phyloP scores from a whole-genome alignment of 2,888 invertebrate genomes.

The Hartigia nigra region DNA sequence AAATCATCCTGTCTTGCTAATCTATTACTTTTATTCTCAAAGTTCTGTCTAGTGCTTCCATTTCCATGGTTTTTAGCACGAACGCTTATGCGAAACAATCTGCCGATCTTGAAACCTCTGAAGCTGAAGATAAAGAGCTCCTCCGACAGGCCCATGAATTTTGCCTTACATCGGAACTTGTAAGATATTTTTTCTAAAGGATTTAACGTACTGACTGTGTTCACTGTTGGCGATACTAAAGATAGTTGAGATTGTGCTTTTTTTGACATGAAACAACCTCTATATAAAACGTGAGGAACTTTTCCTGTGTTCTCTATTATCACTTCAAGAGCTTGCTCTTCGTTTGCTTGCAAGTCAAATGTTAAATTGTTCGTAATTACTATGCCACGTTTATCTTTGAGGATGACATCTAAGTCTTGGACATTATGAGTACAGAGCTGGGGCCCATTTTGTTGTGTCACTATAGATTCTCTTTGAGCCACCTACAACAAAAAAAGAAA shows the following conservation, averaged over 20 bases:
- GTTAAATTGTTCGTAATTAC: slow-evolving; percentile 67
- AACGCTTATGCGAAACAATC: slow-evolving; percentile 71
- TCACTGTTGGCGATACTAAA: slow-evolving; percentile 63
- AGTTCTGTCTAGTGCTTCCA: neutral
- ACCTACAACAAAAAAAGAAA: slow-evolving; percentile 23
- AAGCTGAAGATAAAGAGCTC: slow-evolving; percentile 75
- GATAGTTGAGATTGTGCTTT: slow-evolving; percentile 69
- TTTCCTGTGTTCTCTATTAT: slow-evolving; percentile 66
- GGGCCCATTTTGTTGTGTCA: neutral
- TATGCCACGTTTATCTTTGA: slow-evolving; percentile 68
- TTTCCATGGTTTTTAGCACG: slow-evolving; percentile 39
- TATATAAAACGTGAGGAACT: slow-evolving; percentile 65
- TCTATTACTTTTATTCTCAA: slow-evolving; percentile 12
- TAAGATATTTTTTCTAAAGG: slow-evolving; percentile 66
- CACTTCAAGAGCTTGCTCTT: slow-evolving; percentile 66
- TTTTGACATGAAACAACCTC: slow-evolving; percentile 68
- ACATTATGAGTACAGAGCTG: neutral
- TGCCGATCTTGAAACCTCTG: slow-evolving; percentile 72
- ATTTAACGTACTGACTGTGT: slow-evolving; percentile 60
- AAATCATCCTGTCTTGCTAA: slow-evolving; percentile 35
- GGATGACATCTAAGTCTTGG: slow-evolving; percentile 40
- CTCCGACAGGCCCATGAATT: slow-evolving; percentile 71
- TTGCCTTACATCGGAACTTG: slow-evolving; percentile 69
- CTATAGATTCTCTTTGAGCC: slow-evolving; percentile 19
- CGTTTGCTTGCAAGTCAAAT: slow-evolving; percentile 64